phyloP scores from a whole-genome alignment of 1,140 invertebrate species.

The Drosophila murphyi region DNA sequence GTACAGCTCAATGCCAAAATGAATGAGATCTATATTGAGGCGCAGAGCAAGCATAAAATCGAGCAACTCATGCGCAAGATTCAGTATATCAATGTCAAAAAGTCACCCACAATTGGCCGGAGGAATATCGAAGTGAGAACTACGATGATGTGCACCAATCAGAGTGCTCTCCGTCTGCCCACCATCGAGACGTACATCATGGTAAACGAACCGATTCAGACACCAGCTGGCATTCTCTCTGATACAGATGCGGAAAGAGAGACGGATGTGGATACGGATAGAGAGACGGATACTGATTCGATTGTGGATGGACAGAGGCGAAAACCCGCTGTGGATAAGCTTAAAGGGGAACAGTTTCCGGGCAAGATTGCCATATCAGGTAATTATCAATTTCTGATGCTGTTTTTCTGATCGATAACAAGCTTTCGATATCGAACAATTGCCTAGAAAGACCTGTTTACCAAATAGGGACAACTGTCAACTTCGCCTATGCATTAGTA shows the following conservation, averaged over 20 bases:
- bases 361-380: constrained; percentile 28
- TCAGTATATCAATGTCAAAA: constrained; percentile 94
- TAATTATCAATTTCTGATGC: constrained; percentile 5
- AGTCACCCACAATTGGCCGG: constrained; percentile 96
- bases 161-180: constrained; percentile 71
- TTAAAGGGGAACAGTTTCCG: constrained; percentile 4
- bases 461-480: too few relatives aligned
- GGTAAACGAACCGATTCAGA: constrained; percentile 68
- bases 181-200: constrained; percentile 83
- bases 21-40: constrained; percentile 95
- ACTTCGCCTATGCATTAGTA: too few relatives aligned
- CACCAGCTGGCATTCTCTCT: constrained; percentile 5
- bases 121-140: constrained; percentile 94
- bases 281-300: constrained; percentile 3
- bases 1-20: constrained; percentile 87
- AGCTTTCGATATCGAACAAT: too few relatives aligned
- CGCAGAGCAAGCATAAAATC: constrained; percentile 94
- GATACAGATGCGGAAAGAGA: not conserved
- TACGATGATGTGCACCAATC: constrained; percentile 87
- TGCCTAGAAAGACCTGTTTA: too few relatives aligned
- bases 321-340: constrained; percentile 17
- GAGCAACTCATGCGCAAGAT: constrained; percentile 94
- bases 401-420: too few relatives aligned
- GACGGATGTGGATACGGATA: too few relatives aligned
- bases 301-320: not conserved